Evolutionary conservation across 2,797 vertebrate genomes (phyloP), one percentile per base, ranked within the genome.

Genomic region (Leucoraja ocellata): DNA sequence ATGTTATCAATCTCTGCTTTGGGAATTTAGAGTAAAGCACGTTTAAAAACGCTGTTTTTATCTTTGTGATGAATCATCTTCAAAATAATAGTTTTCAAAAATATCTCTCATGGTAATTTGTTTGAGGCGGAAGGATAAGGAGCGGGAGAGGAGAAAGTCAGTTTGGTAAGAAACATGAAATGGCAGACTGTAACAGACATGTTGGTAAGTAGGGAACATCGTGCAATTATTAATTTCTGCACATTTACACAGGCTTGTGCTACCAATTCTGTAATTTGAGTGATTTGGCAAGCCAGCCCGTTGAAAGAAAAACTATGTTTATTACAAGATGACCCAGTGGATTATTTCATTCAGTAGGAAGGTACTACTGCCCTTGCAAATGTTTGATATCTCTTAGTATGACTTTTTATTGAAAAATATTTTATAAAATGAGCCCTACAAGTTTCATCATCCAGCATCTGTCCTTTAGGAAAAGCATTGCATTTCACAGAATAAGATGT

Each of bases 361-460:
- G 39, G 36, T 39, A 92, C 13, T 28, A 58, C 23, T 2, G 25
- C 73, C 71, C 71, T 92, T 92, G 46, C 73, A 76, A 92, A 92
- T 92, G 71, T 76, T 76, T 92, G 36, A 32, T 92, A 76, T 74
- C 90, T 36, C 71, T 91, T 54, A 28, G 8, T 91, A 16, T 76
- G 90, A 76, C 71, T 74, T 92, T 92, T 92, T 92, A 92, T 74
- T 92, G 90, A 76, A 92, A 74, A 74, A 54, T 92, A 74, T 74
- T 76, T 0, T 14, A 54, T 28, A 91, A 91, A 54, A 46, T 4
- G 46, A 3, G 46, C 46, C 10, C 46, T 25, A 6, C 28, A 76
- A 54, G 39, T 76, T 76, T 92, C 39, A 74, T 92, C 71, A 92
- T 76, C 71, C 54, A 58, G 86, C 90, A 92, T 92, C 90, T n/a